These are phyloP conservation scores for Coenonympha glycerion DNA, from an alignment of 2,888 invertebrate genomes.

Conservation along the genomic window DNA sequence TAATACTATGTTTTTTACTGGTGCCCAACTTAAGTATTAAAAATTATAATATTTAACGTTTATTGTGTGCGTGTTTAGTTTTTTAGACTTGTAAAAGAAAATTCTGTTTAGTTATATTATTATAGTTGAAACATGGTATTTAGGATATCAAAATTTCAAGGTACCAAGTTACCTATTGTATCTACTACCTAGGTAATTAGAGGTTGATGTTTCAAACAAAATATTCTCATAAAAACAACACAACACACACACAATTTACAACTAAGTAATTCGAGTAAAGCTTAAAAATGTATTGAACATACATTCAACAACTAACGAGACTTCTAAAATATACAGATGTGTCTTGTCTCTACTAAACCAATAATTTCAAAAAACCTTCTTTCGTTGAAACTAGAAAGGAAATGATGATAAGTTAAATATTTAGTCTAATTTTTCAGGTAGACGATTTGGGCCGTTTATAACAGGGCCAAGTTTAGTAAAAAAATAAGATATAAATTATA, in stretches of 20 bases:
- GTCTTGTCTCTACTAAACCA: neutral
- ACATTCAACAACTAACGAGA: slow-evolving; percentile 1
- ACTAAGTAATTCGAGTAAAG: slow-evolving; percentile 19
- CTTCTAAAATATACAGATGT: neutral
- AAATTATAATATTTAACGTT: slow-evolving; percentile 10
- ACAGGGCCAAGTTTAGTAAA: neutral
- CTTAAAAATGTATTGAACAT: slow-evolving; percentile 16
- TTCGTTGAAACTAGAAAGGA: neutral
- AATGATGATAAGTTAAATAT: too few relatives aligned
- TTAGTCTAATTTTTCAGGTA: too few relatives aligned
- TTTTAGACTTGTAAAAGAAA: neutral
- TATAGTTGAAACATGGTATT: too few relatives aligned
- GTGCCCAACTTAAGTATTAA: slow-evolving; percentile 17
- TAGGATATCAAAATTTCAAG: too few relatives aligned
- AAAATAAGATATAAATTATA: too few relatives aligned
- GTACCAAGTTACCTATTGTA: too few relatives aligned
- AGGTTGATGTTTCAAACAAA: too few relatives aligned
- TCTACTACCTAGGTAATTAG: too few relatives aligned
- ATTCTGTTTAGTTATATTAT: too few relatives aligned
- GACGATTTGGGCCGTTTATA: neutral
- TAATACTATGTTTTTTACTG: slow-evolving; percentile 5
- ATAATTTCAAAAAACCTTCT: neutral
- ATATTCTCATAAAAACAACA: neutral
- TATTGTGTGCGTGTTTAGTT: neutral
- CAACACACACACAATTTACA: slow-evolving; percentile 17